Percentiles rank a stretch among this genome's conserved stretches.
These are phyloP conservation scores for Grallaria varia DNA, from an alignment of 2,113 vertebrate species.

Conservation along the genomic window DNA sequence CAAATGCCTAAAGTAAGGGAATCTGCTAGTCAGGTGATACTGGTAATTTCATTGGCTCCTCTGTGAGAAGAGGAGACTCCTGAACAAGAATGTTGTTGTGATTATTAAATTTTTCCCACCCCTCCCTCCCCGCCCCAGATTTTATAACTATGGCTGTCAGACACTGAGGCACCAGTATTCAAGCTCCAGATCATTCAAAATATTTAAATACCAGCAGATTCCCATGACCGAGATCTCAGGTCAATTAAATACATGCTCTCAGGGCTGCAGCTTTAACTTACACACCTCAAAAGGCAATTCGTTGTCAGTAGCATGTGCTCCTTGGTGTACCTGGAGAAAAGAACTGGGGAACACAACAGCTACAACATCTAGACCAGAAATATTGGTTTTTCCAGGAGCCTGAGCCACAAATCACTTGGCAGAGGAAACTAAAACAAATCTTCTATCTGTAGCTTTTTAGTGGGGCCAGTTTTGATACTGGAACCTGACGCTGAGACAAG, in stretches of 20 bases:
- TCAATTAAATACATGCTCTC: background rate
- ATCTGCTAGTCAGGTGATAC: background rate
- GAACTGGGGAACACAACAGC: background rate
- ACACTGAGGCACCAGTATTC: background rate
- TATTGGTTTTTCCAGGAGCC: background rate
- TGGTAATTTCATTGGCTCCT: background rate
- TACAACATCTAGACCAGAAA: background rate
- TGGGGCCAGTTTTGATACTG: background rate
- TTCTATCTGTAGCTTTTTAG: background rate
- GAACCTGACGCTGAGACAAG: background rate
- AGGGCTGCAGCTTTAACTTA: background rate
- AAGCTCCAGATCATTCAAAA: background rate
- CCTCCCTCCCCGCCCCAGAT: background rate
- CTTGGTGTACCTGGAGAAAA: background rate
- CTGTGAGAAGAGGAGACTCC: background rate
- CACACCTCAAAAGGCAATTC: background rate
- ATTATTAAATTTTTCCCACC: background rate
- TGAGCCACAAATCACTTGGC: background rate
- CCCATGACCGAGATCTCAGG: background rate
- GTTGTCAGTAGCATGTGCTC: background rate
- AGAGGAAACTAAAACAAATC: background rate
- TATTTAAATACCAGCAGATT: background rate
- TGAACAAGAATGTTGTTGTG: background rate
- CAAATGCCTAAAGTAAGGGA: background rate
- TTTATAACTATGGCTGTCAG: background rate